Base-by-base conservation (phyloP, 2,888 invertebrate species). In the Monoplex corrugatus region DNA sequence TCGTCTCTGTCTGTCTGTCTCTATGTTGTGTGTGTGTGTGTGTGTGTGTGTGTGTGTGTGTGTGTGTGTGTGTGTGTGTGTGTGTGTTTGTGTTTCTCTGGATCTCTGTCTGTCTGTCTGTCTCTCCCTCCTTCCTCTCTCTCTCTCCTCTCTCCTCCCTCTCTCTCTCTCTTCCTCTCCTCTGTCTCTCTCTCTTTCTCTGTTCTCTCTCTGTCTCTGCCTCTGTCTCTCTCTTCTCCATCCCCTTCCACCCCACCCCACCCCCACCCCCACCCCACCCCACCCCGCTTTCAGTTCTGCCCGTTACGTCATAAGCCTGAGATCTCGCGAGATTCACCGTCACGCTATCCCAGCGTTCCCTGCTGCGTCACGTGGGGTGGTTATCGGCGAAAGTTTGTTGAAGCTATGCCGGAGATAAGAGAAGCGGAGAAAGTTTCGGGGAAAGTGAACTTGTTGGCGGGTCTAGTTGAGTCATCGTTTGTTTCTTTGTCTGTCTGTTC, bases 311-410 rank as follows among this genome's bases (percentile, higher is more conserved):
- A n/a, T n/a, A n/a, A n/a, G 19, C 43, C 35, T 6, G 82, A 35
- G 43, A 43, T 43, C 43, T 82, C 82, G 43, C 43, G 43, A 44
- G 82, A 23, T 19, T 23, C 44, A 23, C 38, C 68, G 75, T 75
- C 75, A 75, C 35, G 75, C 75, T 75, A 75, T 75, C 32, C 75
- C 75, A 35, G 75, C n/a, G 75, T 75, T 5, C 75, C 75, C 75
- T 19, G 75, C 75, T 75, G 75, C 10, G 75, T 75, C 75, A 75
- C 75, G 75, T 75, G 75, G 75, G 23, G 13, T 10, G 38, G 75
- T 75, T 75, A 75, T 75, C 75, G 75, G 28, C 35, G 44, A 8
- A 1, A 1, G 43, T 82, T 82, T 82, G 82, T 82, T 40, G 82
- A 82, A 82, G 44, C 38, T 10, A 0, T 8, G 35, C 16, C n/a